These are phyloP conservation scores for Muscicapa comitata DNA, from an alignment of 2,797 vertebrate genomes.

Conservation along the genomic window DNA sequence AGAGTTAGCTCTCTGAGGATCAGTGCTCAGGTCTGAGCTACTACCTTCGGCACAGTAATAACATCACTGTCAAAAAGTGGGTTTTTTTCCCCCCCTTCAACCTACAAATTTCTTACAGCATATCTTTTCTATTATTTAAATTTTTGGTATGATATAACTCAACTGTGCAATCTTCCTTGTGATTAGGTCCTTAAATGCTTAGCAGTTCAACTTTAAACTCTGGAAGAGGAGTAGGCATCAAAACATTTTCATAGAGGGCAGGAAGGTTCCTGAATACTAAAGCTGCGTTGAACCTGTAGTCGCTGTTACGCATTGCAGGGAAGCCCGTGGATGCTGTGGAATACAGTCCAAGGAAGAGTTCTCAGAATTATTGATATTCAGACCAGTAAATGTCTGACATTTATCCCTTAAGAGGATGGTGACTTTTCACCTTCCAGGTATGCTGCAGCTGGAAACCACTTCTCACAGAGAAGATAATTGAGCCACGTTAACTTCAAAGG, in stretches of 20 bases:
- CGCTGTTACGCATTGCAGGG: not conserved
- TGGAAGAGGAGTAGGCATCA: not conserved
- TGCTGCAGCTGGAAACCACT: not conserved
- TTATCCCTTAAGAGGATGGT: not conserved
- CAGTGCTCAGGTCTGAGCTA: not conserved
- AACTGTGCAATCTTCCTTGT: not conserved
- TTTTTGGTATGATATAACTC: not conserved
- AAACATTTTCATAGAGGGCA: not conserved
- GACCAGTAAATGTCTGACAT: not conserved
- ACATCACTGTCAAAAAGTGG: not conserved
- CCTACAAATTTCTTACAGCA: not conserved
- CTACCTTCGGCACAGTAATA: not conserved
- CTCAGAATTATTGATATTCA: not conserved
- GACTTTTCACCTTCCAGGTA: not conserved
- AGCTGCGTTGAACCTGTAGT: not conserved
- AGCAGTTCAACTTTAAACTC: not conserved
- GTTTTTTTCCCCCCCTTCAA: not conserved
- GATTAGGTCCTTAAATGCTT: not conserved
- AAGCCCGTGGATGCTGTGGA: not conserved
- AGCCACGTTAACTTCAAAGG: not conserved
- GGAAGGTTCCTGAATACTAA: not conserved
- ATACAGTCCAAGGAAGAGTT: not conserved
- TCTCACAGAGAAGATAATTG: not conserved
- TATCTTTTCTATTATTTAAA: not conserved
- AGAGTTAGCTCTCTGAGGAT: conserved; percentile 1